phyloP scores from a whole-genome alignment of 2,113 vertebrate species.

The Mastomys natalensis region DNA sequence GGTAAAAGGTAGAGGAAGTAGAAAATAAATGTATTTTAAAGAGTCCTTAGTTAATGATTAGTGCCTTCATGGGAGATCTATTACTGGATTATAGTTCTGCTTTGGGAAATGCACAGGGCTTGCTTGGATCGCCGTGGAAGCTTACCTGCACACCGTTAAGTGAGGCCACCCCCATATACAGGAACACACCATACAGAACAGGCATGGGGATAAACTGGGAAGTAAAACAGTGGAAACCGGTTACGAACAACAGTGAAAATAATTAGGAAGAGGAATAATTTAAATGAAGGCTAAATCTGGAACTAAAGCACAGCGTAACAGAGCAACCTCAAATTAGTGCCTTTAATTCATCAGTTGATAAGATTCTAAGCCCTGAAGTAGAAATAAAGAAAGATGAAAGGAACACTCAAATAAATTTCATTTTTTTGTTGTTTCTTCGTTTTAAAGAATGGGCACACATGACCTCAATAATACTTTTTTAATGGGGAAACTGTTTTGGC shows the following conservation, averaged over 20 bases:
- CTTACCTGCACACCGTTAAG: slow-evolving; percentile 91
- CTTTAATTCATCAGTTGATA: neutral
- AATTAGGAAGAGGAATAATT: neutral
- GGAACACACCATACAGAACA: slow-evolving; percentile 91
- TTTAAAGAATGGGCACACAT: neutral
- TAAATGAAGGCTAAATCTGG: slow-evolving; percentile 29
- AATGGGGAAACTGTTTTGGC: neutral
- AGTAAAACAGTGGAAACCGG: neutral
- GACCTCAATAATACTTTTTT: neutral
- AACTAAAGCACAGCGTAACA: neutral
- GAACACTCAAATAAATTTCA: neutral
- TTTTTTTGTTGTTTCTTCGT: neutral
- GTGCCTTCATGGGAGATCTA: neutral
- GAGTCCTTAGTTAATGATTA: neutral
- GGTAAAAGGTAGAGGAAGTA: neutral
- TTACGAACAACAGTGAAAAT: neutral
- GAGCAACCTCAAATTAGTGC: neutral
- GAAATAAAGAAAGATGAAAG: neutral
- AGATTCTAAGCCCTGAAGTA: slow-evolving; percentile 13
- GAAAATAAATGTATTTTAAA: neutral
- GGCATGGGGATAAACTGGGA: slow-evolving; percentile 91
- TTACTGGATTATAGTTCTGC: neutral
- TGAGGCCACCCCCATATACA: slow-evolving; percentile 92
- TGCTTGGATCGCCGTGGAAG: neutral
- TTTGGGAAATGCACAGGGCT: neutral